Evolutionary conservation across 2,888 invertebrate genomes (phyloP).

Genomic region (Dynastes grantii): DNA sequence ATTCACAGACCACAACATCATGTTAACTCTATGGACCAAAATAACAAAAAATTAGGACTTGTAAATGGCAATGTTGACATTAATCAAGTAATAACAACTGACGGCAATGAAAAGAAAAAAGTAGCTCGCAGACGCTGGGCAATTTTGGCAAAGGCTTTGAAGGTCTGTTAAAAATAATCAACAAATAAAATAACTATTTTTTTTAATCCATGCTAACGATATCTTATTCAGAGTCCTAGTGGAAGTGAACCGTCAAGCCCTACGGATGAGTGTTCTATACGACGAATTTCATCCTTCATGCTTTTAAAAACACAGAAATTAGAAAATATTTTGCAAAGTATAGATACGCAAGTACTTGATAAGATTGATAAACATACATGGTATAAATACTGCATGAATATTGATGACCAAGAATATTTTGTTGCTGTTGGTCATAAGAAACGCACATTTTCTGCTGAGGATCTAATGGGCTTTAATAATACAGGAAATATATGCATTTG

Average conservation of each 20-base stretch:
- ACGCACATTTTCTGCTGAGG: slow-evolving; percentile 78
- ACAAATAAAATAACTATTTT: slow-evolving; percentile 45
- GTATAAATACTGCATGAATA: slow-evolving; percentile 76
- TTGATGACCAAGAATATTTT: slow-evolving; percentile 71
- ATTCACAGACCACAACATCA: slow-evolving; percentile 56
- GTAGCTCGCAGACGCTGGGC: slow-evolving; percentile 81
- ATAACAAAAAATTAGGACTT: slow-evolving; percentile 65
- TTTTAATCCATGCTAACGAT: slow-evolving; percentile 22
- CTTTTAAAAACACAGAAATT: slow-evolving; percentile 72
- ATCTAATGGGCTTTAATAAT: slow-evolving; percentile 87
- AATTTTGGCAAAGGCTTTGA: slow-evolving; percentile 79
- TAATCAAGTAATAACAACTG: slow-evolving; percentile 64
- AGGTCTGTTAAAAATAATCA: slow-evolving; percentile 69
- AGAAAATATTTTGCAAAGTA: slow-evolving; percentile 56
- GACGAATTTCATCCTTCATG: slow-evolving; percentile 76
- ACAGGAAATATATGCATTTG: slow-evolving; percentile 87
- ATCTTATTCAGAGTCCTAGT: slow-evolving; percentile 65
- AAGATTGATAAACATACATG: slow-evolving; percentile 70
- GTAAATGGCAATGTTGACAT: slow-evolving; percentile 65
- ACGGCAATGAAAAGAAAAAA: slow-evolving; percentile 69
- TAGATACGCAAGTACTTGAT: slow-evolving; percentile 38
- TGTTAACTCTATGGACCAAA: slow-evolving; percentile 69
- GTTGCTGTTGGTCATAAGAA: slow-evolving; percentile 76
- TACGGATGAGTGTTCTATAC: slow-evolving; percentile 73
- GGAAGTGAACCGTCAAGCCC: slow-evolving; percentile 70